Percentiles rank a stretch among this genome's conserved stretches.
Evolutionary conservation across 23 tunicate genomes (phyloP).

Genomic region (Halocynthia roretzi): DNA sequence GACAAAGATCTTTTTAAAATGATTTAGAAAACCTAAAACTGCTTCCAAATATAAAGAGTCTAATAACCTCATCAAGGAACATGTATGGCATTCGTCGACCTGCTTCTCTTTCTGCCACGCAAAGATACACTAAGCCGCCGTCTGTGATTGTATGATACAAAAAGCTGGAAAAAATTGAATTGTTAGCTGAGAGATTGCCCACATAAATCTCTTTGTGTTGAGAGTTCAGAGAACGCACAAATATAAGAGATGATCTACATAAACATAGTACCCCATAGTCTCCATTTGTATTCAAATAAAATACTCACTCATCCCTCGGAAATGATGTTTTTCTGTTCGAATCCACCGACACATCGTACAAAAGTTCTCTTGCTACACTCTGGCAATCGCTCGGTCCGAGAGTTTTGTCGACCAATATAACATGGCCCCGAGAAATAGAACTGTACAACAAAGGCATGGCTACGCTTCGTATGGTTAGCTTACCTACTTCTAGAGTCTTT

Average conservation of each 20-base stretch:
- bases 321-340: constrained; percentile 47
- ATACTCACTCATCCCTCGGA: constrained; percentile 55
- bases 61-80: constrained; percentile 61
- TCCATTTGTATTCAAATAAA: not conserved
- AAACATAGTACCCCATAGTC: too few species aligned
- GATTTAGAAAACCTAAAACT: not conserved
- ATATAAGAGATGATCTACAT: too few species aligned
- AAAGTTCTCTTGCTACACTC: constrained; percentile 22
- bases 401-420: constrained; percentile 43
- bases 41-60: not conserved
- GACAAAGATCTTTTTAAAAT: not conserved
- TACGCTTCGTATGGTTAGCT: too few species aligned
- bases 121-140: constrained; percentile 57
- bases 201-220: too few species aligned
- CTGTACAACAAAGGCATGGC: constrained; percentile 52
- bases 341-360: constrained; percentile 26
- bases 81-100: constrained; percentile 74
- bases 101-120: constrained; percentile 65
- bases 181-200: too few species aligned
- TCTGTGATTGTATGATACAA: constrained; percentile 62
- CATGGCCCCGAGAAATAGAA: constrained; percentile 47
- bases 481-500: too few species aligned
- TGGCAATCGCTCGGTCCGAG: constrained; percentile 37
- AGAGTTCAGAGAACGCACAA: too few species aligned
- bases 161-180: constrained; percentile 9